phyloP scores from a whole-genome alignment of 53 echinoderm and acorn worm species.

The Temnopleurus reevesii region DNA sequence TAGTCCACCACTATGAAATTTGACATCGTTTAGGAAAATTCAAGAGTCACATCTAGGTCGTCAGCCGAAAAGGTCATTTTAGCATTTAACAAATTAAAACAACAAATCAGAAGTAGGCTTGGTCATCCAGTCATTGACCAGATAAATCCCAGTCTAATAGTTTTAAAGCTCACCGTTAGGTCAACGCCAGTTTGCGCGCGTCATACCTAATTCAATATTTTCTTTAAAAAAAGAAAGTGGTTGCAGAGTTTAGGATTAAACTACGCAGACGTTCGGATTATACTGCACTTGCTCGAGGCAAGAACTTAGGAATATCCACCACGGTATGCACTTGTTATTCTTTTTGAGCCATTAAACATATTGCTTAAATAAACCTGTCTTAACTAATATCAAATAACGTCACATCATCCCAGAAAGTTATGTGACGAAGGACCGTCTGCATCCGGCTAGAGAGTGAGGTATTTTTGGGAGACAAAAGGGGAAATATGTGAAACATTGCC shows the following conservation, averaged over 20 bases:
- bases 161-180: not conserved
- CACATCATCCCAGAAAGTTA: constrained; percentile 4
- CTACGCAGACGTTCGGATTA: no score
- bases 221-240: not conserved
- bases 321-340: not conserved
- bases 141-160: not conserved
- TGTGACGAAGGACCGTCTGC: not conserved
- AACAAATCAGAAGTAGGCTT: not conserved
- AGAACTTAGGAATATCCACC: not conserved
- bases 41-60: not conserved
- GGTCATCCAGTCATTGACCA: constrained; percentile 17
- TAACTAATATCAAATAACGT: constrained; percentile 6
- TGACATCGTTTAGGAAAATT: not conserved
- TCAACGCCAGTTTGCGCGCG: not conserved
- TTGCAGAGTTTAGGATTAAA: not conserved
- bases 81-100: not conserved
- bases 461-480: not conserved
- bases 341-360: not conserved
- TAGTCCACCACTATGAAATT: not conserved
- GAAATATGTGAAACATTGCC: not conserved
- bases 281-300: not conserved
- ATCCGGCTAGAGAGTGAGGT: not conserved
- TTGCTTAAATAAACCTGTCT: not conserved
- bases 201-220: not conserved
- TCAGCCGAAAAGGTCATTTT: not conserved